Evolutionary conservation across 2,797 vertebrate species (phyloP), one percentile per base, ranked within the genome.

Genomic region (Lindbergichthys nudifrons): DNA sequence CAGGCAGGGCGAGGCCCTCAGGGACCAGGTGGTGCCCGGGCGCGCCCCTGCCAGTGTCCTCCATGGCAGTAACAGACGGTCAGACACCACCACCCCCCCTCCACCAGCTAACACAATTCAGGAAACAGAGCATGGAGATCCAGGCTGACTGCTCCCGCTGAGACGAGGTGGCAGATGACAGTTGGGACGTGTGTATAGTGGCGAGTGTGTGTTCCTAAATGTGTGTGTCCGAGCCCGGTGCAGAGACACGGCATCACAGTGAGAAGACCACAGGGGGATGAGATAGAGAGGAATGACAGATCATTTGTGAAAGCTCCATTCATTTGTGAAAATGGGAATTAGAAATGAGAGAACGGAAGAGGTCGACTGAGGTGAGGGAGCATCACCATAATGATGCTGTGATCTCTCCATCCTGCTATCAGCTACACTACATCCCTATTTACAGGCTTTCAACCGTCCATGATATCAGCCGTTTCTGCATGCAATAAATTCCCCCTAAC

Each of bases 281-380:
- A 62, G 47, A 64, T 0, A 3, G 46, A 65, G 59, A 23, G 39
- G 36, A 71, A 57, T 60, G 88, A 85, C 65, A 30, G 70, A 84
- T 89, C 66, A 70, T 77, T 83, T 83, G 74, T 79, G 81, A 86
- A 86, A 80, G 81, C 72, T 79, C 73, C 39, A 77, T 87, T 91
- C 83, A 84, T 86, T 89, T 85, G 80, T 80, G 74, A 80, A 87
- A 89, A 78, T 64, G 42, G 36, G 60, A 83, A 3, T 82, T 43
- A 60, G 43, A 62, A 73, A 74, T 21, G 54, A 76, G 48, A 67
- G 65, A 74, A 70, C 53, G 18, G 64, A 60, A 59, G 18, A 63
- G 59, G 79, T 64, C 56, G 26, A 63, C 54, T 18, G 63, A 65
- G 56, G 62, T 18, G 63, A 65, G 56, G 60, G 62, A 72, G 70